phyloP scores from a whole-genome alignment of 2,888 invertebrate genomes.

The Hirtodrosophila trivittata region DNA sequence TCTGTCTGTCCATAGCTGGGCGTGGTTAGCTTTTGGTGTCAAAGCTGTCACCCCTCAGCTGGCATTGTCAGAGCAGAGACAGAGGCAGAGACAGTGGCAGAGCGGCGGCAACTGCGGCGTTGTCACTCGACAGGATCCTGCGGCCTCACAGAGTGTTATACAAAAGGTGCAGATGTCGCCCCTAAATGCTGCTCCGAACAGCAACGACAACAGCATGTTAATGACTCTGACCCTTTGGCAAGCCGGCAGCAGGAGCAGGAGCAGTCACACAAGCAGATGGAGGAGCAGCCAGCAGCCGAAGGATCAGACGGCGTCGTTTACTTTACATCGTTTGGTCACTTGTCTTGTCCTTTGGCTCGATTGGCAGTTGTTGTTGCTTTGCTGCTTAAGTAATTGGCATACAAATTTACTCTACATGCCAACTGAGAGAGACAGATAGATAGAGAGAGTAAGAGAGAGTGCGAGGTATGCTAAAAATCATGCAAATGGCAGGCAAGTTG shows the following conservation, averaged over 20 bases:
- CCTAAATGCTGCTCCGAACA: slow-evolving; percentile 59
- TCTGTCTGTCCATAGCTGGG: slow-evolving; percentile 42
- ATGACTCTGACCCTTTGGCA: slow-evolving; percentile 74
- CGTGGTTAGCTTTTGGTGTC: slow-evolving; percentile 76
- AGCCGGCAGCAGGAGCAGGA: slow-evolving; percentile 8
- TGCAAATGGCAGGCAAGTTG: slow-evolving; percentile 25
- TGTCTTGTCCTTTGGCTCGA: slow-evolving; percentile 54
- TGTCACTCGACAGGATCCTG: slow-evolving; percentile 13
- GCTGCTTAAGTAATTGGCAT: slow-evolving; percentile 75
- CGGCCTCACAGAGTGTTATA: slow-evolving; percentile 43
- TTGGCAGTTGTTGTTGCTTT: slow-evolving; percentile 50
- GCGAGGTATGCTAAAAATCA: slow-evolving; percentile 30
- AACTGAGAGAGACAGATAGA: not conserved
- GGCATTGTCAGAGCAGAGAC: not conserved
- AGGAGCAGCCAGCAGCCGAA: not conserved
- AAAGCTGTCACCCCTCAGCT: slow-evolving; percentile 59
- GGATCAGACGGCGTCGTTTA: slow-evolving; percentile 38
- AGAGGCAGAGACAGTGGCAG: too few species aligned
- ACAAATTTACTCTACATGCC: slow-evolving; percentile 62
- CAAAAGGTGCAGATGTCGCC: slow-evolving; percentile 76
- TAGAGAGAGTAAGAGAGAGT: not conserved
- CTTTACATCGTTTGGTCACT: slow-evolving; percentile 64
- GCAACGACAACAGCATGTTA: slow-evolving; percentile 75
- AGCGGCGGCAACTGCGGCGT: not conserved
- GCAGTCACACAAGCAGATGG: not conserved